Base-by-base conservation (phyloP, 2,113 vertebrate species). In the Zosterops borbonicus region DNA sequence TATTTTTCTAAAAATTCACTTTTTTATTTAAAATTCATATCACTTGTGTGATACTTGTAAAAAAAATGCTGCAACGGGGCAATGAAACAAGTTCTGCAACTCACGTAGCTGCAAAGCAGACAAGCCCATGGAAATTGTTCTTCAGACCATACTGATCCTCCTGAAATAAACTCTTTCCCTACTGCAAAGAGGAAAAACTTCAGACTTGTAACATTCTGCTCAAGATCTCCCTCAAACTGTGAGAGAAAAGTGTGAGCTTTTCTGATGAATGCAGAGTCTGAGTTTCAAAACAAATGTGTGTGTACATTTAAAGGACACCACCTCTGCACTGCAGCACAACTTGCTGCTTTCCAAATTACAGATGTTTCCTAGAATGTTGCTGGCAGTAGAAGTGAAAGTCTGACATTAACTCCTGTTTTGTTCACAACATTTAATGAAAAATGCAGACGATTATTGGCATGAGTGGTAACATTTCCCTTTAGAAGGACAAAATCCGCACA, bases 21-120 rank as follows among this genome's bases (percentile, higher is more conserved):
- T 90, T 90, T 74, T 92, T 68, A 47, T 81, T 92, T 63, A 55
- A 88, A 65, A 80, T 73, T 77, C 39, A 23, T 29, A 79, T 47
- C 4, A 69, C 8, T 85, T 28, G 6, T 14, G 11, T 39, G 41
- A 56, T 82, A 53, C 52, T 71, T 71, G 39, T 55, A 12, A 67
- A 85, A 83, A 83, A 77, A 91, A 89, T 18, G 62, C 12, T n/a
- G 69, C 65, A 42, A 83, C 58, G 14, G 8, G 27, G 5, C 29
- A 86, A 76, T 3, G 7, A 87, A 78, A 71, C 12, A 75, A 69
- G 50, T 83, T 89, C 41, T 79, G 25, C 18, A 76, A 44, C 28
- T 71, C 53, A 12, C 0, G 1, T 28, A 71, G 50, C 13, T 59
- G 67, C 62, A 73, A 56, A 89, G 59, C 35, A 76, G 33, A 41